Conservation (phyloP, 2,797 vertebrate species). For the Knipowitschia caucasica region DNA sequence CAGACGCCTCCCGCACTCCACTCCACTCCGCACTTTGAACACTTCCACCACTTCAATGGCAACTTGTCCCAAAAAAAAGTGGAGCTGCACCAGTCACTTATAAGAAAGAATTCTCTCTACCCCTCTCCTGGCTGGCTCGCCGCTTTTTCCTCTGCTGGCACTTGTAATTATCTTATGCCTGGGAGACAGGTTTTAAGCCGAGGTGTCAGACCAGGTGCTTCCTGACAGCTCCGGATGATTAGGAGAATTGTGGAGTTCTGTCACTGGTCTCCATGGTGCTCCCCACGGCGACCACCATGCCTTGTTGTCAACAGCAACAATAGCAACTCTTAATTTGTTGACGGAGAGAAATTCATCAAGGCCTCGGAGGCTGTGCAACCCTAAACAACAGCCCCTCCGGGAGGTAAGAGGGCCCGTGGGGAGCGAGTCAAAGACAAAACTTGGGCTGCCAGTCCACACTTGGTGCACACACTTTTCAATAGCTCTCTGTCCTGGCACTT, state of each 20-base stretch:
- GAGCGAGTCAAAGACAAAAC: slow-evolving; percentile 68
- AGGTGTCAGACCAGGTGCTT: slow-evolving; percentile 98
- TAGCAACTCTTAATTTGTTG: slow-evolving; percentile 81
- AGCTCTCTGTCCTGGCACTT: slow-evolving; percentile 23
- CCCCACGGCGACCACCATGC: slow-evolving; percentile 82
- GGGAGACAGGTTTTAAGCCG: slow-evolving; percentile 99
- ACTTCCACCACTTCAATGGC: slow-evolving; percentile 96
- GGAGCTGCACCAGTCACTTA: slow-evolving; percentile 74
- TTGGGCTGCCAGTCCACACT: slow-evolving; percentile 65
- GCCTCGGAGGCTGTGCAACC: slow-evolving; percentile 59
- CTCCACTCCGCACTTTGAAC: slow-evolving; percentile 73
- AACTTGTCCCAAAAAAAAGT: slow-evolving; percentile 86
- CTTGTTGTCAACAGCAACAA: slow-evolving; percentile 77
- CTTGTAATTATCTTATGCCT: slow-evolving; percentile 99
- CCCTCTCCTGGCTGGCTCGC: slow-evolving; percentile 51
- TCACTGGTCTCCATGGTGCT: slow-evolving; percentile 91
- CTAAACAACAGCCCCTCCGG: slow-evolving; percentile 70
- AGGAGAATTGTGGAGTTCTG: slow-evolving; percentile 92
- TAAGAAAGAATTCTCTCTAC: slow-evolving; percentile 64
- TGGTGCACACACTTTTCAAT: slow-evolving; percentile 50
- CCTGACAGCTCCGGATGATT: slow-evolving; percentile 99
- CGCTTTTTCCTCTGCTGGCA: slow-evolving; percentile 76
- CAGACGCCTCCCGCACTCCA: slow-evolving; percentile 68
- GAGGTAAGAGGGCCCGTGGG: slow-evolving; percentile 59
- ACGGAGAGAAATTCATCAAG: slow-evolving; percentile 78